Conservation (phyloP, 1,140 invertebrate genomes). For the Eufriesea mexicana region DNA sequence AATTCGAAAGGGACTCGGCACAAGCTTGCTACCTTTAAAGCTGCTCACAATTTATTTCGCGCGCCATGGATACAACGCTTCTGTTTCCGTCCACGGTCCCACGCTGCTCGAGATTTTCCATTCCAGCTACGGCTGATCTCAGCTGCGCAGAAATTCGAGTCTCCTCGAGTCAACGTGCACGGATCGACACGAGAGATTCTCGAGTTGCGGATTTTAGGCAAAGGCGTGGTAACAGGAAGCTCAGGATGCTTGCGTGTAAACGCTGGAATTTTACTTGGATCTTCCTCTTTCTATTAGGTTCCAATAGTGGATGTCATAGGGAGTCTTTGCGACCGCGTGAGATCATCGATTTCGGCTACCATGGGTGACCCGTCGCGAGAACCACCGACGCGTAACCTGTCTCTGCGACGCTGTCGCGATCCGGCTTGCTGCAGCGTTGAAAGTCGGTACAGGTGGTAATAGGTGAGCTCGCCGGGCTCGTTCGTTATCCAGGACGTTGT, state of each 20-base stretch:
- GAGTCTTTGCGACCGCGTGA: no score
- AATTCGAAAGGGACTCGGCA: conserved; percentile 34
- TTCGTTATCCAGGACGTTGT: conserved; percentile 63
- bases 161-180: background rate
- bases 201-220: no score
- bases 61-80: conserved; percentile 2
- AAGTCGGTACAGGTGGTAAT: conserved; percentile 52
- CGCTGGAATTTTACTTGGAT: no score
- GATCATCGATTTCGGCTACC: background rate
- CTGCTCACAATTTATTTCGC: conserved; percentile 35
- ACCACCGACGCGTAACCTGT: conserved; percentile 23
- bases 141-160: background rate
- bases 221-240: no score
- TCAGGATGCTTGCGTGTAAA: no score
- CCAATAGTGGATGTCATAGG: no score
- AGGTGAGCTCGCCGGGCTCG: conserved; percentile 51
- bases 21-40: conserved; percentile 19
- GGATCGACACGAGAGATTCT: background rate
- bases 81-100: conserved; percentile 5
- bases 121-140: no score
- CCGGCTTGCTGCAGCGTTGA: conserved; percentile 18
- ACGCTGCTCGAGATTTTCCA: conserved; percentile 33
- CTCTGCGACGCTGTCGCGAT: background rate
- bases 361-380: background rate
- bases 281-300: no score